Evolutionary conservation across 2,888 invertebrate species (phyloP).

Genomic region (Tortricodes alternella): DNA sequence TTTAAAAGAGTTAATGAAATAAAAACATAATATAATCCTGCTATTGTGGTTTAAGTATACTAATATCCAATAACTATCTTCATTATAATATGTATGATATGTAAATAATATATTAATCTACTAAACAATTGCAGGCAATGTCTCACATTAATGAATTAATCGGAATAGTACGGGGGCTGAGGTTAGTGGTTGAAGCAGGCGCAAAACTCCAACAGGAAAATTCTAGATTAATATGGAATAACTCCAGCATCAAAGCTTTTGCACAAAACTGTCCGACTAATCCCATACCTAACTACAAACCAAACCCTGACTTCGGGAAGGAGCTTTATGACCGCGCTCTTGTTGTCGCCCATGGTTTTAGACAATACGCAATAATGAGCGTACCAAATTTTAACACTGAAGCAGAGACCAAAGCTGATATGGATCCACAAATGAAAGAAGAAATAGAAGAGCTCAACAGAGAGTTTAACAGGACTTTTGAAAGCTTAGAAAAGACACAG

Average conservation of each 20-base stretch:
- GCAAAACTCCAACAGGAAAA: constrained; percentile 85
- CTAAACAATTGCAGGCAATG: constrained; percentile 74
- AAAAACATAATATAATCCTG: not conserved
- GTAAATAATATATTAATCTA: constrained; percentile 39
- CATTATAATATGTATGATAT: constrained; percentile 29
- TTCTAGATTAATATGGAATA: constrained; percentile 84
- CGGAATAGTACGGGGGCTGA: constrained; percentile 86
- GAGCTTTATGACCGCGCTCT: constrained; percentile 84
- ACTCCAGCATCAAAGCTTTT: constrained; percentile 85
- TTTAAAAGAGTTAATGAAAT: not conserved
- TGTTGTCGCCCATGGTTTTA: constrained; percentile 88
- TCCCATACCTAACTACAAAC: constrained; percentile 51
- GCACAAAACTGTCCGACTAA: constrained; percentile 62
- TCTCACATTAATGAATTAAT: constrained; percentile 85
- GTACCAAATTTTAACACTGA: constrained; percentile 55
- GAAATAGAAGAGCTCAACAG: constrained; percentile 73
- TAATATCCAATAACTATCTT: not conserved
- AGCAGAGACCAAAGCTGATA: constrained; percentile 44
- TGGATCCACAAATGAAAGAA: constrained; percentile 60
- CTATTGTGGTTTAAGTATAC: not conserved
- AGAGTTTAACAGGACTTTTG: constrained; percentile 73
- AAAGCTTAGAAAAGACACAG: constrained; percentile 56
- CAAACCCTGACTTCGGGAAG: constrained; percentile 53
- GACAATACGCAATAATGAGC: constrained; percentile 79
- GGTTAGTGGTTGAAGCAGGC: constrained; percentile 86